Evolutionary conservation across 1,140 invertebrate genomes (phyloP), one percentile per base, ranked within the genome.

Genomic region (Chionoecetes opilio): DNA sequence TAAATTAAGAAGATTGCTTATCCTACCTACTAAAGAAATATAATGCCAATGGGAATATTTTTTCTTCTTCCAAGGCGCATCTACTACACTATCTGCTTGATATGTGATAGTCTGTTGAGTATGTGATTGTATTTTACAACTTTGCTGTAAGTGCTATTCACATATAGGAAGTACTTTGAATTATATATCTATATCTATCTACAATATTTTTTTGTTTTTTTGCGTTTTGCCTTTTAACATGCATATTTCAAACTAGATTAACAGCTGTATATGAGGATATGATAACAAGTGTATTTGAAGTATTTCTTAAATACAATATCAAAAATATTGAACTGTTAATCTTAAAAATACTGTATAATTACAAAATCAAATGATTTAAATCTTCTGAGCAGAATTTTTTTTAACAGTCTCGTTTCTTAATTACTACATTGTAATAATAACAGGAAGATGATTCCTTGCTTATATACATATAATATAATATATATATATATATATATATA

Each of bases 1-100:
- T 95, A 63, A 37, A 92, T 95, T 75, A 37, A 92, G 92, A 90
- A 91, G 41, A 86, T 92, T 87, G 84, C 63, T 53, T 92, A 14
- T 95, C 37, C 87, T 95, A 91, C 87, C 88, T 95, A 92, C 82
- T 38, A 84, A 32, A 53, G 87, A 90, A 46, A 82, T 41, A 87
- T 90, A 89, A 31, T 35, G n/a, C n/a, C n/a, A n/a, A n/a, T n/a
- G n/a, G n/a, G 29, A 75, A 41, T 37, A 14, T 46, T 41, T n/a
- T 38, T 37, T 94, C 34, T 90, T 31, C 21, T 91, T 75, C 29
- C 31, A 31, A 91, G 63, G 31, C 75, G 29, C 32, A 91, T 91
- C 31, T 91, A 35, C 32, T 34, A 26, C 75, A 34, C 41, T 75
- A 75, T 91, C 89, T 75, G 89, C 35, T 91, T 91, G 53, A 75